Conservation (phyloP, 2,113 vertebrate genomes). For the Labeo rohita region DNA sequence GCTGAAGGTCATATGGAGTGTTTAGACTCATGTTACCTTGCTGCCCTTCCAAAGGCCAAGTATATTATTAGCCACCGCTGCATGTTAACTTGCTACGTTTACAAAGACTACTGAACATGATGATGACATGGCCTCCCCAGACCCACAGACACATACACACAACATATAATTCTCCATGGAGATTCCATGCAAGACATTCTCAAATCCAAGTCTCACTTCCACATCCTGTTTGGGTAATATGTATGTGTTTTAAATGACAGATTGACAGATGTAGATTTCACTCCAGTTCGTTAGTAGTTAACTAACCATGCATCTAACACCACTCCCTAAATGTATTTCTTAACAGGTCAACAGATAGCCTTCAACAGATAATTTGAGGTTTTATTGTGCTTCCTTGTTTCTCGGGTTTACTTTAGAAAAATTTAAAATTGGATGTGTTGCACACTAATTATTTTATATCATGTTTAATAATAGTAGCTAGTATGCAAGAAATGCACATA, state of each 20-base stretch:
- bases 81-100: constrained; percentile 63
- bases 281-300: background rate
- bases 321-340: background rate
- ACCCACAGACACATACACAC: constrained; percentile 11
- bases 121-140: constrained; percentile 51
- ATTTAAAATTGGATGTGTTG: background rate
- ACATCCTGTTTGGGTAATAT: constrained; percentile 4
- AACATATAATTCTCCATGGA: constrained; percentile 38
- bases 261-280: background rate
- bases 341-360: too few relatives aligned
- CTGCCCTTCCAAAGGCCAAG: constrained; percentile 53
- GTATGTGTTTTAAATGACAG: background rate
- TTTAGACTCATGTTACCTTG: constrained; percentile 37
- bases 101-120: constrained; percentile 61
- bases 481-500: background rate
- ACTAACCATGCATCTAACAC: background rate
- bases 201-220: constrained; percentile 46
- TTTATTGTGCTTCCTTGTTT: background rate
- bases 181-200: constrained; percentile 52
- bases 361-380: background rate
- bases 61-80: constrained; percentile 61
- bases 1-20: constrained; percentile 23
- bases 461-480: background rate
- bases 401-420: background rate
- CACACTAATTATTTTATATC: background rate